phyloP scores from a whole-genome alignment of 2,797 vertebrate genomes.

The Rousettus madagascariensis region DNA sequence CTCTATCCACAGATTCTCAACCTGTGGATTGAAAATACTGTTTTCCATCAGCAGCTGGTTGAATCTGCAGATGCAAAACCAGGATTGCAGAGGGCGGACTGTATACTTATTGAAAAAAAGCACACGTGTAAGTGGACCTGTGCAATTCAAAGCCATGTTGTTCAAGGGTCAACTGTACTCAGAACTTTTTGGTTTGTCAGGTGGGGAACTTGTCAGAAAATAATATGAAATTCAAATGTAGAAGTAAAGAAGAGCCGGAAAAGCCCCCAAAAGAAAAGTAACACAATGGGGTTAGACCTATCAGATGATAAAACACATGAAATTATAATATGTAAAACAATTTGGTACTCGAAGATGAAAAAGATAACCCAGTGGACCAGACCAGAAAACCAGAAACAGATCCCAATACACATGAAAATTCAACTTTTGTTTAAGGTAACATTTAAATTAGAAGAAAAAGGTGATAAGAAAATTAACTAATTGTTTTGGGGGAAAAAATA shows the following conservation, averaged over 20 bases:
- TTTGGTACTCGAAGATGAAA: not conserved
- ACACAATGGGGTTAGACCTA: not conserved
- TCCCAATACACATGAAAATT: not conserved
- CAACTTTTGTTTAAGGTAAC: not conserved
- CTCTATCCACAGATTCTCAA: too few relatives aligned
- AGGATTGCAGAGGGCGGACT: not conserved
- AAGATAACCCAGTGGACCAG: not conserved
- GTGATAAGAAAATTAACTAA: not conserved
- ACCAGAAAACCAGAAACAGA: not conserved
- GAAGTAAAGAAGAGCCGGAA: not conserved
- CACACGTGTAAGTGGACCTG: not conserved
- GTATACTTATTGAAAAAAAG: not conserved
- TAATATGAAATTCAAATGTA: conserved; percentile 14
- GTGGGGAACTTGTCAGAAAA: not conserved
- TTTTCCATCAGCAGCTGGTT: not conserved
- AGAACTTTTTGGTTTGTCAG: not conserved
- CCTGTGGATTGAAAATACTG: not conserved
- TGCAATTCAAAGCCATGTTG: not conserved
- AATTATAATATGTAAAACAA: not conserved
- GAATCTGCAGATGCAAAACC: not conserved
- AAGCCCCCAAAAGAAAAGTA: conserved; percentile 14
- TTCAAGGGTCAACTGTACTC: not conserved
- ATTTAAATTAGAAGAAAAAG: not conserved
- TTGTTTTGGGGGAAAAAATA: not conserved
- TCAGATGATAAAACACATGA: not conserved